Evolutionary conservation across 2,888 invertebrate species (phyloP).

Genomic region (Frankliniella intonsa): DNA sequence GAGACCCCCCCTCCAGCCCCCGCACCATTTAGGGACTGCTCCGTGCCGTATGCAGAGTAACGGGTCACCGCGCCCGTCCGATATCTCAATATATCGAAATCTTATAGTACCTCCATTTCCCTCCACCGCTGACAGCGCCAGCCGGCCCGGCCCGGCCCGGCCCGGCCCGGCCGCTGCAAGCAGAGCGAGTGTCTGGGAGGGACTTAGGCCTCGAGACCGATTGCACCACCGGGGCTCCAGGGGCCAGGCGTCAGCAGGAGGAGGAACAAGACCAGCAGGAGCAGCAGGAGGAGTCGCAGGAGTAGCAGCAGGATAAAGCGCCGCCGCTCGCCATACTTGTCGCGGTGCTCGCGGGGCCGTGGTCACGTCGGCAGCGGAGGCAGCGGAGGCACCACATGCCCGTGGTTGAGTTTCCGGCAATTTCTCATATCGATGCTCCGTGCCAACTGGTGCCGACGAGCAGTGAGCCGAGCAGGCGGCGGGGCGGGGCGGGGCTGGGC

Average conservation of each 20-base stretch:
- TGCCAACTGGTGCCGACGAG: neutral
- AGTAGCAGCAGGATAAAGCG: too few relatives aligned
- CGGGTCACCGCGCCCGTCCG: neutral
- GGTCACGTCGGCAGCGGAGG: neutral
- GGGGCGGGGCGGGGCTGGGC: neutral
- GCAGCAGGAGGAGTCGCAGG: neutral
- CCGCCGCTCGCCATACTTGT: too few relatives aligned
- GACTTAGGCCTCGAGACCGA: neutral
- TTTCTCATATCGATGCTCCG: too few relatives aligned
- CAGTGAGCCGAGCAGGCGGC: neutral
- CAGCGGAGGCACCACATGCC: neutral
- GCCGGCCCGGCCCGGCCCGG: neutral
- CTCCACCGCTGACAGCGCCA: neutral
- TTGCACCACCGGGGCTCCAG: neutral
- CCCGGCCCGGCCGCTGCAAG: too few relatives aligned
- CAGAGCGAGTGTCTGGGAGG: too few relatives aligned
- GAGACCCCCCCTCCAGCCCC: too few relatives aligned
- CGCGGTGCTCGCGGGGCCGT: neutral
- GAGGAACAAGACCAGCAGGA: neutral
- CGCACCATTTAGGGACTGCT: neutral
- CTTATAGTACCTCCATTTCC: constrained; percentile 8
- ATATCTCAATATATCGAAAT: constrained; percentile 8
- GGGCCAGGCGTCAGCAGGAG: neutral
- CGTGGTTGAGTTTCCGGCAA: too few relatives aligned
- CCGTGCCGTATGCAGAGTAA: neutral